Evolutionary conservation across 2,797 vertebrate species (phyloP), one percentile per base, ranked within the genome.

Genomic region (Anas acuta): DNA sequence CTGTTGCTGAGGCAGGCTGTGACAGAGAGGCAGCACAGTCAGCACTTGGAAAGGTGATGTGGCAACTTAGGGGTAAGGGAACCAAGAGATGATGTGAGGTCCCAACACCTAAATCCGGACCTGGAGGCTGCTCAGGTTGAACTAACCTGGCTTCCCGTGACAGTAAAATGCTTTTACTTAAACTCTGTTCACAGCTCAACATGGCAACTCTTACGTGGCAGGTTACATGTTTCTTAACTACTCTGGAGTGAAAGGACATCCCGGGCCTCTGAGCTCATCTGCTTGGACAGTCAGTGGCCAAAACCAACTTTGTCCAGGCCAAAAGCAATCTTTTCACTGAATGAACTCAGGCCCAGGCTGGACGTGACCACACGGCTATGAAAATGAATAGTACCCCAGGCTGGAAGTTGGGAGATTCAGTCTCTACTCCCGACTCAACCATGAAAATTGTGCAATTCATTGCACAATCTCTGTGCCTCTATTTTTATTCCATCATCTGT

Each of bases 401-500:
- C 56, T 67, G 30, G 26, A 88, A 92, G 85, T 84, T 1, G 54
- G 51, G 60, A 92, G 67, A 96, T 82, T 58, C 26, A 39, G 57
- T 23, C 92, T 66, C 83, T 90, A 65, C 66, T 89, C 57, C 57
- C 67, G 87, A 53, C 21, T 94, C 67, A 71, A 67, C 54, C 64
- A 74, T 74, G 65, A 86, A 82, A 91, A 90, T 89, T 95, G 91
- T 77, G 91, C 83, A 95, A 95, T 65, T 82, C 81, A 83, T 57
- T 91, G 71, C 80, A 76, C 83, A 84, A 84, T 79, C 32, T 61
- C 77, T 67, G 79, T 84, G 77, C 67, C 56, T 87, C 89, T 88
- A 87, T 93, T 93, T 95, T 91, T 90, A 84, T 76, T 88, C 66
- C 88, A 69, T 86, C 80, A 95, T 97, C 86, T 96, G 93, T 82